Percentiles rank a stretch among this genome's conserved stretches.
These are phyloP conservation scores for Calypte anna DNA, from an alignment of 2,113 vertebrate genomes.

Conservation along the genomic window DNA sequence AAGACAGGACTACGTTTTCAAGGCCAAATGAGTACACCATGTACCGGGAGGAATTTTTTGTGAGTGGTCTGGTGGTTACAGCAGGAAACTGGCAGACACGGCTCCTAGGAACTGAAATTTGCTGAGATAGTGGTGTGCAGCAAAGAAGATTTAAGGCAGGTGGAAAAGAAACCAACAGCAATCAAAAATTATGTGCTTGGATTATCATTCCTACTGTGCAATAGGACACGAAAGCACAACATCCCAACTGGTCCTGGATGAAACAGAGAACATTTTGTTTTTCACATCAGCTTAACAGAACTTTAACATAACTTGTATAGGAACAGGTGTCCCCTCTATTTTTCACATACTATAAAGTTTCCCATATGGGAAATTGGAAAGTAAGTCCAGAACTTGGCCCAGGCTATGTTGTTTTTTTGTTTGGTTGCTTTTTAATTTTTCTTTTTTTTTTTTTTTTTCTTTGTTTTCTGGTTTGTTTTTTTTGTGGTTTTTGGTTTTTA, in stretches of 20 bases:
- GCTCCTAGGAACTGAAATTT: neutral
- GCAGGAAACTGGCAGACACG: neutral
- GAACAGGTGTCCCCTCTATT: neutral
- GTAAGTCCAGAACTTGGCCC: neutral
- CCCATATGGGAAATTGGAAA: neutral
- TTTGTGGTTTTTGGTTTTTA: no score
- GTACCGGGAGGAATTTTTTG: neutral
- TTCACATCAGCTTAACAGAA: neutral
- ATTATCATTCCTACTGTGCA: neutral
- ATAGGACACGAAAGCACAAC: neutral
- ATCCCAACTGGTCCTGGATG: neutral
- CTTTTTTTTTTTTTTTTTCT: no score
- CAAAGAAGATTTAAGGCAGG: constrained; percentile 39
- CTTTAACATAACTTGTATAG: neutral
- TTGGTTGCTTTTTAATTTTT: no score
- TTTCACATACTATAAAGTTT: constrained; percentile 1
- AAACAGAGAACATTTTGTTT: constrained; percentile 14
- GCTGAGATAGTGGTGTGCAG: neutral
- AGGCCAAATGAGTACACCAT: neutral
- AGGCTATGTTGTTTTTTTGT: neutral
- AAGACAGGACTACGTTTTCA: neutral
- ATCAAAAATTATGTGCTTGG: neutral
- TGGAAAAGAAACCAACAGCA: neutral
- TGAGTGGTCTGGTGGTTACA: constrained; percentile 33
- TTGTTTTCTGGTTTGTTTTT: neutral